Conservation (phyloP, 2,797 vertebrate species). For the Emydoidea blandingii region DNA sequence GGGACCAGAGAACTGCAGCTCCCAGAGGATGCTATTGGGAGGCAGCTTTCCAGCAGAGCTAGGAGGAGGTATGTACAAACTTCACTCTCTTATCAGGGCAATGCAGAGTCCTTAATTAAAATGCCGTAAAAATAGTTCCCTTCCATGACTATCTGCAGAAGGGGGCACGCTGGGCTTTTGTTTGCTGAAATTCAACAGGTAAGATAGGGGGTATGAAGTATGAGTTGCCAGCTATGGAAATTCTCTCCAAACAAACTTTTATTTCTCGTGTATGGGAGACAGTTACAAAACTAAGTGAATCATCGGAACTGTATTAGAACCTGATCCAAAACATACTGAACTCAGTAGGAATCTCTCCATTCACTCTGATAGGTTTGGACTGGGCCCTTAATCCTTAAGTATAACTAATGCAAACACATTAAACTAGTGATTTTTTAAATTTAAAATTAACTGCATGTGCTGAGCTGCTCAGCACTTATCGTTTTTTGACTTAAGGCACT, state of each 20-base stretch:
- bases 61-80: background rate
- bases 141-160: background rate
- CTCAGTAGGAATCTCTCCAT: background rate
- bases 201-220: background rate
- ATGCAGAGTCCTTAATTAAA: no score
- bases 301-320: background rate
- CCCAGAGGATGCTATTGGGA: background rate
- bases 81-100: background rate
- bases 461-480: background rate
- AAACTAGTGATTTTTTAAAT: background rate
- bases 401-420: background rate
- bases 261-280: no score
- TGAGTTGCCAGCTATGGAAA: background rate
- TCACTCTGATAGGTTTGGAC: background rate
- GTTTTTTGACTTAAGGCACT: background rate
- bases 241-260: background rate
- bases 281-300: background rate
- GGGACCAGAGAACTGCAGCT: background rate
- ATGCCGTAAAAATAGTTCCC: background rate
- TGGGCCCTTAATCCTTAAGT: background rate
- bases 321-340: background rate
- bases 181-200: background rate
- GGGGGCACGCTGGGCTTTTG: background rate
- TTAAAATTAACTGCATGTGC: background rate
- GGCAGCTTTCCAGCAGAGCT: background rate